Conservation (phyloP, 2,888 invertebrate genomes). For the Nomada fucata region DNA sequence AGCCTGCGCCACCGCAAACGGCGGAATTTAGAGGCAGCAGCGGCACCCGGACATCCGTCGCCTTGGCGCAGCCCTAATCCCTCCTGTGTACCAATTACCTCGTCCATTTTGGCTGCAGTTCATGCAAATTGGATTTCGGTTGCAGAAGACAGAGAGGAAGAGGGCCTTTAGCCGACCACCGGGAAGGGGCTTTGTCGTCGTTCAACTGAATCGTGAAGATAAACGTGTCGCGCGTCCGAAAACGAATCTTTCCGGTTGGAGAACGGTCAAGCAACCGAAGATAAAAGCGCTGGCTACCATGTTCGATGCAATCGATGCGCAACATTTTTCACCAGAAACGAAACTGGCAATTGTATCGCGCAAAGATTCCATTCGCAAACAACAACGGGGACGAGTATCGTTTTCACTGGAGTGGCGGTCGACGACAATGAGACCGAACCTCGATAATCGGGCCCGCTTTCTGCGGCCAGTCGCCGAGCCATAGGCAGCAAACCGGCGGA, state of each 20-base stretch:
- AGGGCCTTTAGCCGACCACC: constrained; percentile 37
- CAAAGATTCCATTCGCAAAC: neutral
- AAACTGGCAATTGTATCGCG: constrained; percentile 6
- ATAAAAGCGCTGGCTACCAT: constrained; percentile 30
- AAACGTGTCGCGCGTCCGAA: constrained; percentile 54
- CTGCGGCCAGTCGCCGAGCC: constrained; percentile 13
- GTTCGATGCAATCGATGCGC: constrained; percentile 53
- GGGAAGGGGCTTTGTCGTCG: constrained; percentile 53
- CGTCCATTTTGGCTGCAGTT: constrained; percentile 74
- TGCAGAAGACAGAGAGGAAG: constrained; percentile 65
- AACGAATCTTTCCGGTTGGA: constrained; percentile 28
- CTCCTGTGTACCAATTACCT: constrained; percentile 79
- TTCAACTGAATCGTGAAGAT: constrained; percentile 44
- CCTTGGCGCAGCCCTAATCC: constrained; percentile 75
- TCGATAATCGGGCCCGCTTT: constrained; percentile 54
- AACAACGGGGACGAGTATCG: constrained; percentile 58
- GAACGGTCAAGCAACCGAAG: constrained; percentile 33
- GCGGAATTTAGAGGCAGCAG: constrained; percentile 37
- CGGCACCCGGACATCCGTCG: constrained; percentile 69
- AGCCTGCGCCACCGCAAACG: constrained; percentile 13
- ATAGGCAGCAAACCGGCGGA: constrained; percentile 32
- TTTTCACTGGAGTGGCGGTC: constrained; percentile 52
- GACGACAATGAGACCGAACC: constrained; percentile 51
- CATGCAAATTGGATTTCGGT: constrained; percentile 82
- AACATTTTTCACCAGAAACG: neutral